Conservation (phyloP, 2,888 invertebrate species). For the Luperina testacea region DNA sequence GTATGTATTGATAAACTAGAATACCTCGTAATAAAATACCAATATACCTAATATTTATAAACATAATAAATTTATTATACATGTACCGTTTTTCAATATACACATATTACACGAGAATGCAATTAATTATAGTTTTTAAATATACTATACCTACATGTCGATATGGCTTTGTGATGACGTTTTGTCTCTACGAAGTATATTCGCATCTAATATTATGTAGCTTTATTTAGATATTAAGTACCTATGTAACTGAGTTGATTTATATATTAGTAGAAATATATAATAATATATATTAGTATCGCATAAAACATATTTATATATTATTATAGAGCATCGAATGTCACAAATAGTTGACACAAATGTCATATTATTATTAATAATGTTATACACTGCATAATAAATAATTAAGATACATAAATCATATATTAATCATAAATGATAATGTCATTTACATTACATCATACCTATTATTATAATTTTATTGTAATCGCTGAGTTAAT, state of each 20-base stretch:
- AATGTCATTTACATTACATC: not conserved
- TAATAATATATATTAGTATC: not conserved
- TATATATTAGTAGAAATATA: not conserved
- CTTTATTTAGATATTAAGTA: constrained; percentile 48
- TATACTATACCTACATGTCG: constrained; percentile 18
- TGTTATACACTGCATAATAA: constrained; percentile 43
- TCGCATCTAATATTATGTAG: constrained; percentile 42
- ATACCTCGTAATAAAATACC: constrained; percentile 16
- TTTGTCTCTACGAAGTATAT: constrained; percentile 33
- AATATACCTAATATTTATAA: constrained; percentile 6
- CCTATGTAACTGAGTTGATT: constrained; percentile 14
- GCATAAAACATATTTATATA: constrained; percentile 14
- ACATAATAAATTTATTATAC: constrained; percentile 5
- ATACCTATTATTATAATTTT: constrained; percentile 14
- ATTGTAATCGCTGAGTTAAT: constrained; percentile 29
- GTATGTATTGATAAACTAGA: constrained; percentile 37
- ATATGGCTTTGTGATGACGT: constrained; percentile 4
- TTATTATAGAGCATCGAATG: constrained; percentile 43
- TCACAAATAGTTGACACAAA: constrained; percentile 52
- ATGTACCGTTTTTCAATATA: constrained; percentile 39
- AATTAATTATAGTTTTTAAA: constrained; percentile 43
- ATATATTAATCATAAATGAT: constrained; percentile 29
- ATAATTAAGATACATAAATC: constrained; percentile 33
- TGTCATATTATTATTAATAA: constrained; percentile 44
- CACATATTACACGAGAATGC: constrained; percentile 25